Base-by-base conservation (phyloP, 2,888 invertebrate species). In the Steinernema hermaphroditum region DNA sequence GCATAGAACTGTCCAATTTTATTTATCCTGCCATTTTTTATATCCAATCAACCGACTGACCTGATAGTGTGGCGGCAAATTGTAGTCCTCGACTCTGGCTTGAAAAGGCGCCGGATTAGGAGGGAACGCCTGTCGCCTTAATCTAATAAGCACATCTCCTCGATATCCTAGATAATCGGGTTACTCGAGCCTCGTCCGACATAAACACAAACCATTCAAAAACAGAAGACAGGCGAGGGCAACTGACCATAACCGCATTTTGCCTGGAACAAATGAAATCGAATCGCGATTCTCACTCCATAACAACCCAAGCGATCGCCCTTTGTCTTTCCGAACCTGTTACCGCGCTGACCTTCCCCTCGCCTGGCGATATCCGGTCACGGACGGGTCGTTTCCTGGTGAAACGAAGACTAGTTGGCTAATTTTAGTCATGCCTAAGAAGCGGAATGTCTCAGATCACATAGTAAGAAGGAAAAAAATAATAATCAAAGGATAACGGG, bases 1-100 rank as follows among this genome's bases (percentile, higher is more conserved):
- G n/a, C n/a, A n/a, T n/a, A n/a, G n/a, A n/a, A n/a, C n/a, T n/a
- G n/a, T n/a, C n/a, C n/a, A n/a, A n/a, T n/a, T n/a, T n/a, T n/a
- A n/a, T n/a, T n/a, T n/a, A n/a, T n/a, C n/a, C n/a, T n/a, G n/a
- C n/a, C n/a, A n/a, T n/a, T n/a, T n/a, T n/a, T n/a, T n/a, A n/a
- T n/a, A n/a, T n/a, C n/a, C 50, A 24, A 4, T 16, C 50, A 70
- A 27, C 22, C 14, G 8, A 54, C 70, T 22, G 14, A 81, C 82
- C 77, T 82, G 82, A 75, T 82, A 83, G 68, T 81, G 81, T 12
- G 83, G 83, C 27, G 83, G 83, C 9, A 83, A 73, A 57, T 83
- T 83, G 71, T 83, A 83, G 49, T 83, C 83, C 68, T 82, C 82
- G 32, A 74, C 75, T 72, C 83, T 71, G 8, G 81, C 80, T 68